Base-by-base conservation (phyloP, 2,797 vertebrate genomes). In the Diplodus puntazzo region DNA sequence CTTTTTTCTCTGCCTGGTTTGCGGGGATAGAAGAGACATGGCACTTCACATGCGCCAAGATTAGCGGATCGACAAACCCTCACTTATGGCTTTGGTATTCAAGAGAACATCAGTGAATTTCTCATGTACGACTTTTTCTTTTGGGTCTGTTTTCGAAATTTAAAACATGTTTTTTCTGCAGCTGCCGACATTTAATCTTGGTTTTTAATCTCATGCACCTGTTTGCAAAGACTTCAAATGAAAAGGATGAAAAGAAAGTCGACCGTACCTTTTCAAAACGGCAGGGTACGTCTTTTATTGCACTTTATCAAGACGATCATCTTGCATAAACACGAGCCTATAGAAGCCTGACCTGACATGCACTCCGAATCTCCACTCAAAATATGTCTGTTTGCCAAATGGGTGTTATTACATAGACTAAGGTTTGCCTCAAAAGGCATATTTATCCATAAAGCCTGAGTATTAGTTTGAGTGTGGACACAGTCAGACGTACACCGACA, bases 61-160 rank as follows among this genome's bases (percentile, higher is more conserved):
- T 92, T 87, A 89, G 89, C 74, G 70, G 86, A 86, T 82, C 81
- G 88, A 87, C 81, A 91, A 84, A 90, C 76, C 73, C 79, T 87
- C 68, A 87, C 64, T 79, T 73, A 64, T 69, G 30, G 34, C 30
- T 87, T 67, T 65, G 67, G 76, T 30, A 55, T 46, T 68, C 21
- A 23, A 27, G 45, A 74, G 65, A 42, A 76, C 54, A 63, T 52
- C 25, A 21, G 11, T 69, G 45, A 7, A 30, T 68, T 75, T 79
- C 49, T 45, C 13, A 58, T 43, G 62, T 60, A 68, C 30, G 39
- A 57, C 52, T 67, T 67, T 30, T 12, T 3, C 39, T 3, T 45
- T 27, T 27, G 27, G 5, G 14, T 34, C 25, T 52, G 1, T 55
- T 43, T 61, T 21, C 6, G 10, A 11, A 67, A 21, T 49, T 16